Base-by-base conservation (phyloP, 64 coral and sea anemone genomes). In the Catalaphyllia jardinei region DNA sequence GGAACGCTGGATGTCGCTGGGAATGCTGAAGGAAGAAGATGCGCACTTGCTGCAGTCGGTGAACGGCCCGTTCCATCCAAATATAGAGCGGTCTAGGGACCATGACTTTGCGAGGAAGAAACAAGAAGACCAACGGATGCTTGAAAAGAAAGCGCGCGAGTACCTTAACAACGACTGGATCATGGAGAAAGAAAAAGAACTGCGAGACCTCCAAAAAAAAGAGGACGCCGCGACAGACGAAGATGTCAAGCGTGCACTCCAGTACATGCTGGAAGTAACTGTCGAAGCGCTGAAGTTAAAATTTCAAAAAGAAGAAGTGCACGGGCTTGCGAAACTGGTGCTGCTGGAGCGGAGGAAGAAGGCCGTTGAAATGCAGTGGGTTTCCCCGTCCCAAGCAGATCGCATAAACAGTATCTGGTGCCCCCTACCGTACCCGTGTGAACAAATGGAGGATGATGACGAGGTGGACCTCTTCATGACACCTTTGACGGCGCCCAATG, bases 21-120 rank as follows among this genome's bases (percentile, higher is more conserved):
- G 71, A 2, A 52, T 87, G 12, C 16, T 76, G 50, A 75, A 57
- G 9, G 50, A 19, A 60, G 50, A 29, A 59, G 51, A 87, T 2
- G 86, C 86, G 2, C 42, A 60, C 28, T 10, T 87, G n/a, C 12
- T 87, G 31, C 29, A 25, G 2, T 87, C 72, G 3, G 71, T 87
- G 2, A 7, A 38, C 16, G 86, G 57, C 10, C 38, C 71, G 0
- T 75, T 9, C 0, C n/a, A n/a, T n/a, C n/a, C n/a, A n/a, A n/a
- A n/a, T n/a, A n/a, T n/a, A n/a, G n/a, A n/a, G n/a, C n/a, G 39
- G 0, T 77, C 75, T 10, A n/a, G 38, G 25, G 42, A 77, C 4
- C 17, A 77, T 2, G 52, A 77, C 39, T 77, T 77, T n/a, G 38
- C 42, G 1, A 4, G 17, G 11, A 77, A 50, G 75, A 77, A 77